These are phyloP conservation scores for Chamaea fasciata DNA, from an alignment of 2,113 vertebrate genomes.

Conservation along the genomic window DNA sequence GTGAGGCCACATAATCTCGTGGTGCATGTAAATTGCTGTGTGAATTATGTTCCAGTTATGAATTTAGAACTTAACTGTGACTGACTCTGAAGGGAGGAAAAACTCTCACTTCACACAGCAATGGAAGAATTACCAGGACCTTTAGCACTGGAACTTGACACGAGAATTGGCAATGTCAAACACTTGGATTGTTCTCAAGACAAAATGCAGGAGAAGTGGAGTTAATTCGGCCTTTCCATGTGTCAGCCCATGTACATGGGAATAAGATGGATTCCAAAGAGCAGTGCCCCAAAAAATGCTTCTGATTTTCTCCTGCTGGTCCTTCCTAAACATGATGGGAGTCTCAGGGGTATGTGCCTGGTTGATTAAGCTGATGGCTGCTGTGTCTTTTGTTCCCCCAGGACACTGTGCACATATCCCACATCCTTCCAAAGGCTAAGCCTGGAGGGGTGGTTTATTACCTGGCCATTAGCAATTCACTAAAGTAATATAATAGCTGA, in stretches of 20 bases:
- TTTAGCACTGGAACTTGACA: not conserved
- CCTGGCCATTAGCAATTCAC: not conserved
- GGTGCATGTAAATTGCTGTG: constrained; percentile 41
- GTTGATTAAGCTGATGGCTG: not conserved
- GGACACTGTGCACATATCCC: not conserved
- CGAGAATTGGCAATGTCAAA: not conserved
- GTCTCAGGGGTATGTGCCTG: not conserved
- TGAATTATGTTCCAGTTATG: constrained; percentile 57
- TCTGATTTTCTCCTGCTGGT: not conserved
- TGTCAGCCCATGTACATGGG: not conserved
- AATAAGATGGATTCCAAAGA: not conserved
- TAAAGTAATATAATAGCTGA: not conserved
- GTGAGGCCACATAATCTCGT: constrained; percentile 57
- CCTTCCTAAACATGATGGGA: not conserved
- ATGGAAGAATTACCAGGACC: not conserved
- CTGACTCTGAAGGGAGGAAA: not conserved
- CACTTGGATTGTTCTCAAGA: not conserved
- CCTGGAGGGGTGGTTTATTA: not conserved
- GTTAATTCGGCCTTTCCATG: not conserved
- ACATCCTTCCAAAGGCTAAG: not conserved
- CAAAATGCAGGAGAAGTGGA: not conserved
- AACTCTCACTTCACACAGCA: not conserved
- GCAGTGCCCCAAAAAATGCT: accelerated
- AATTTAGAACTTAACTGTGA: constrained; percentile 53
- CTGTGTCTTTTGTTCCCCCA: not conserved